A percentile compares a stretch with the other conserved stretches of the same genome.
These are phyloP conservation scores for Mythimna loreyi DNA, from an alignment of 2,888 invertebrate genomes.

Conservation along the genomic window DNA sequence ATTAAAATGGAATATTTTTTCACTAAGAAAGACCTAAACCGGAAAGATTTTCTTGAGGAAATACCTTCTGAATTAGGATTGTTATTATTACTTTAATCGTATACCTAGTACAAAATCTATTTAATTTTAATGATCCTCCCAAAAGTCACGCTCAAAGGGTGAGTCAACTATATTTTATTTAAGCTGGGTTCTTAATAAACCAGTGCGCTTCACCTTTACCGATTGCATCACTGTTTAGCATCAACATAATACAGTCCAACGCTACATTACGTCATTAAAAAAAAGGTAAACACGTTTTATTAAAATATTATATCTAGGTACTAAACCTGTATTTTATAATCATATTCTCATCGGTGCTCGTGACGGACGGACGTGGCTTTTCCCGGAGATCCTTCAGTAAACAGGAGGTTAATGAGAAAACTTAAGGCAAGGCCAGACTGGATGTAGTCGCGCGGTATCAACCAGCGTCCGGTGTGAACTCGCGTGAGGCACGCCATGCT, in stretches of 20 bases:
- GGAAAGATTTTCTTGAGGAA: neutral
- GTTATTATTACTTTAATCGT: neutral
- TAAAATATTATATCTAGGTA: neutral
- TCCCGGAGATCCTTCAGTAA: slow-evolving; percentile 48
- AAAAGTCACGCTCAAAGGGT: no score
- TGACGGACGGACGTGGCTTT: slow-evolving; percentile 30
- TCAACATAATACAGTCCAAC: no score
- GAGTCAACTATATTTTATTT: no score
- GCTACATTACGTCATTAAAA: neutral
- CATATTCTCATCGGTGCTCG: slow-evolving; percentile 23
- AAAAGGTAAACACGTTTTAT: neutral
- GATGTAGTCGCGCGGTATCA: slow-evolving; percentile 36
- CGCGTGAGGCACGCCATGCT: slow-evolving; percentile 59
- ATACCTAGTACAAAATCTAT: slow-evolving; percentile 6
- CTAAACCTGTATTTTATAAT: slow-evolving; percentile 10
- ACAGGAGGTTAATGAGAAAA: slow-evolving; percentile 66
- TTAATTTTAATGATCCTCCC: neutral
- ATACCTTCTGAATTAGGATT: slow-evolving; percentile 1
- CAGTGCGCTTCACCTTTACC: no score
- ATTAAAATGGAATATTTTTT: neutral
- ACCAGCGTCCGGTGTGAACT: slow-evolving; percentile 50
- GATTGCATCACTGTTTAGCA: no score
- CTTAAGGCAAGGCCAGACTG: slow-evolving; percentile 52
- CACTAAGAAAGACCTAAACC: neutral
- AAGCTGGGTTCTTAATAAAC: no score